Conservation (phyloP, 2,113 vertebrate genomes). For the Tamias sibiricus region DNA sequence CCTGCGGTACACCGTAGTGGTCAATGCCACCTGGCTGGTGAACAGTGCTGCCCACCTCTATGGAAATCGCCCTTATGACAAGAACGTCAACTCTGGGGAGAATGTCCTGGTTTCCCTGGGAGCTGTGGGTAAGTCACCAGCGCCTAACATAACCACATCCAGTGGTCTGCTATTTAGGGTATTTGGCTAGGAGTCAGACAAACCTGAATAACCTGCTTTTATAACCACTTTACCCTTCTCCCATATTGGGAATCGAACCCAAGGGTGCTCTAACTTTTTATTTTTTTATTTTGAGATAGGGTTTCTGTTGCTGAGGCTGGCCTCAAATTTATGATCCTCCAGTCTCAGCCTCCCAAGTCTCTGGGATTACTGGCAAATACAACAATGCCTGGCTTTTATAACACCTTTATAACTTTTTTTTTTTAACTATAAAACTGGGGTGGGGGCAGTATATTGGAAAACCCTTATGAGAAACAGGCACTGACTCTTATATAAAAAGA, state of each 20-base stretch:
- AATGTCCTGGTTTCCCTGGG: constrained; percentile 94
- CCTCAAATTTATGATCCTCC: too few relatives aligned
- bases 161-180: not conserved
- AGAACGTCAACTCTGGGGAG: constrained; percentile 94
- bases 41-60: constrained; percentile 99
- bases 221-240: not conserved
- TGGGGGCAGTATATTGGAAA: not conserved
- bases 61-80: constrained; percentile 95
- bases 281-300: too few relatives aligned
- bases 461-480: not conserved
- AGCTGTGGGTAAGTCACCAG: constrained; percentile 91
- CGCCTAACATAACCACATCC: not conserved
- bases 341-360: too few relatives aligned
- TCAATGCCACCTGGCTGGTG: constrained; percentile 97
- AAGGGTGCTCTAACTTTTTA: too few relatives aligned
- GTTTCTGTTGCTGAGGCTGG: too few relatives aligned
- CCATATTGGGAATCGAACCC: too few relatives aligned
- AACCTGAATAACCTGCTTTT: not conserved
- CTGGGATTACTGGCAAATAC: too few relatives aligned
- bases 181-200: not conserved
- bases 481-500: not conserved
- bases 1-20: constrained; percentile 91
- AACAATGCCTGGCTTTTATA: not conserved
- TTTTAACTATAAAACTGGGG: not conserved
- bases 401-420: not conserved